phyloP scores from a whole-genome alignment of 2,797 vertebrate genomes.

The Diceros bicornis region DNA sequence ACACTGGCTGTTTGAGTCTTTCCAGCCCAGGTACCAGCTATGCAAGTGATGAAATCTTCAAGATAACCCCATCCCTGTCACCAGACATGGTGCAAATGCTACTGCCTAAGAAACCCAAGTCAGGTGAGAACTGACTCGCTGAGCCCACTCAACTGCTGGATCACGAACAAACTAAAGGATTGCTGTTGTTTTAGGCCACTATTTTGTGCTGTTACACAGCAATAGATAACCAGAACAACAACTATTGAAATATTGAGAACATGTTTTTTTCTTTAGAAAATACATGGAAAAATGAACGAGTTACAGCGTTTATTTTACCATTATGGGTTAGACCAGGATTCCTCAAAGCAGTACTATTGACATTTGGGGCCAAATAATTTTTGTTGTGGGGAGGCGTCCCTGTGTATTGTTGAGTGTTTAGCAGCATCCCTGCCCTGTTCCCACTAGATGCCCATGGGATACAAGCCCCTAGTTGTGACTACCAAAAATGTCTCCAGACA shows the following conservation, averaged over 20 bases:
- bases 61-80: background rate
- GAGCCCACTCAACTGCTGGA: accelerated
- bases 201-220: background rate
- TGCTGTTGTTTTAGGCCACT: background rate
- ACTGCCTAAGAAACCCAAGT: background rate
- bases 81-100: accelerated
- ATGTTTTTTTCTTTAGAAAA: background rate
- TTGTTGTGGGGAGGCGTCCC: background rate
- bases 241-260: background rate
- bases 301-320: background rate
- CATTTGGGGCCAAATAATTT: background rate
- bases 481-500: background rate
- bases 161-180: background rate
- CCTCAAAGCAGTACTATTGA: background rate
- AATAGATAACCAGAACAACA: background rate
- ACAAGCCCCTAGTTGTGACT: background rate
- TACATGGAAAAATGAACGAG: background rate
- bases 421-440: background rate
- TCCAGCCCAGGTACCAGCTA: background rate
- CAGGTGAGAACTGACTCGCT: background rate
- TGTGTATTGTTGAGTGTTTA: background rate
- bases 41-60: background rate
- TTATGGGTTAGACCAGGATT: background rate
- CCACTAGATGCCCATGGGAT: accelerated
- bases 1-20: background rate